These are phyloP conservation scores for Megalonaias nervosa DNA, from an alignment of 1,140 invertebrate species.

Conservation along the genomic window DNA sequence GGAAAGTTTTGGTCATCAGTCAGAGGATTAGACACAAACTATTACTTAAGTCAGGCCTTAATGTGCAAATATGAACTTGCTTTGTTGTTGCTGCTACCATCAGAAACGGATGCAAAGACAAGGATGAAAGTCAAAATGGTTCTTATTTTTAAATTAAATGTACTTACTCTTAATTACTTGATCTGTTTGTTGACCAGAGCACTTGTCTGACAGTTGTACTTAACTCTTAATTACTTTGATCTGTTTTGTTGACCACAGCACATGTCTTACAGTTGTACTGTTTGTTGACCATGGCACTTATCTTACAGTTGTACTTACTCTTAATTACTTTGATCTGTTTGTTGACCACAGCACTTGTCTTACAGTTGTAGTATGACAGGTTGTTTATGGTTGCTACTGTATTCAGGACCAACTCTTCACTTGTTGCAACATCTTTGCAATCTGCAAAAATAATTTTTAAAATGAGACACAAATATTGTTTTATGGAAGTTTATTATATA, in stretches of 20 bases:
- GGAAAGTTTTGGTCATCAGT: too few relatives aligned
- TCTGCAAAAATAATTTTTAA: conserved; percentile 46
- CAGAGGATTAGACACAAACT: too few relatives aligned
- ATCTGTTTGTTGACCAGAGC: conserved; percentile 58
- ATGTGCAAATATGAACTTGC: too few relatives aligned
- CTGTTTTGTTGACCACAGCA: background rate
- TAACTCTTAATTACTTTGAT: background rate
- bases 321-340: conserved; percentile 65
- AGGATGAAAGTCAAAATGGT: too few relatives aligned
- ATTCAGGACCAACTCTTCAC: conserved; percentile 79
- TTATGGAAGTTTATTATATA: background rate
- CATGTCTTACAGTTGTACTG: conserved; percentile 8
- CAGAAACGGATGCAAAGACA: too few relatives aligned
- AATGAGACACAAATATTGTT: background rate
- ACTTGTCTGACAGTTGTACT: conserved; percentile 69
- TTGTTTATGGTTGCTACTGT: conserved; percentile 80
- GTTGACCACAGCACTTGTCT: conserved; percentile 53
- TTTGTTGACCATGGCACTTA: conserved; percentile 51
- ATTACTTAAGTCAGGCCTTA: too few relatives aligned
- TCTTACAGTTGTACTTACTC: conserved; percentile 71
- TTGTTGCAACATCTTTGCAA: conserved; percentile 73
- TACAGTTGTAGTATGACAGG: conserved; percentile 76
- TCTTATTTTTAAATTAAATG: background rate
- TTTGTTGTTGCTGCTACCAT: too few relatives aligned
- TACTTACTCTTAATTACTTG: conserved; percentile 52